These are phyloP conservation scores for Lobophora halterata DNA, from an alignment of 2,888 invertebrate genomes.

Conservation along the genomic window DNA sequence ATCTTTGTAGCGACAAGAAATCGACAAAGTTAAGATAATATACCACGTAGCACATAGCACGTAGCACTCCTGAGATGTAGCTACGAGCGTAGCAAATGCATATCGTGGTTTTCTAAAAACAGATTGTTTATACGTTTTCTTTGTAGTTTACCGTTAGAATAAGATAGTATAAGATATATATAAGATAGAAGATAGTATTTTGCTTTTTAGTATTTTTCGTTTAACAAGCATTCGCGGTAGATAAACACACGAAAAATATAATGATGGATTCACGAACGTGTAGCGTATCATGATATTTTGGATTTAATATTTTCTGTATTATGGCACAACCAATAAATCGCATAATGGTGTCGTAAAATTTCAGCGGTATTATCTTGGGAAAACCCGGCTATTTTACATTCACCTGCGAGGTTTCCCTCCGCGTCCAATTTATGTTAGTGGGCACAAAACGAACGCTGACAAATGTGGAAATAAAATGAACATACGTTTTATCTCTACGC, in stretches of 20 bases:
- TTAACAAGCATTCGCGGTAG: no score
- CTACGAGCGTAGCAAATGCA: conserved; percentile 36
- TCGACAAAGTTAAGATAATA: conserved; percentile 22
- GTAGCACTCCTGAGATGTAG: conserved; percentile 31
- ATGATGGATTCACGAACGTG: no score
- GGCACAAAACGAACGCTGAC: conserved; percentile 81
- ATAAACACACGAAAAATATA: no score
- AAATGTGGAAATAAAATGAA: conserved; percentile 80
- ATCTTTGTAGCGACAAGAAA: conserved; percentile 20
- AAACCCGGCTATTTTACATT: conserved; percentile 79
- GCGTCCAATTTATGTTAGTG: conserved; percentile 80
- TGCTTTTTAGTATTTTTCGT: no score
- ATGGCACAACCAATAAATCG: conserved; percentile 77
- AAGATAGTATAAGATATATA: no score
- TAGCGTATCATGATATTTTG: no score
- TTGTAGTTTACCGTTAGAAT: no score
- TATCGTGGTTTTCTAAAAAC: conserved; percentile 3
- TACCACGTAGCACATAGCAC: conserved; percentile 17
- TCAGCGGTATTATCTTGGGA: conserved; percentile 77
- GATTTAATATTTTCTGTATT: conserved; percentile 65
- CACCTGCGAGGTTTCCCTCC: conserved; percentile 79
- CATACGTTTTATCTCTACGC: conserved; percentile 77
- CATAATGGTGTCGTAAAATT: conserved; percentile 79
- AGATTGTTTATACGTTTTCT: background rate
- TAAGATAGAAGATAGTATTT: no score